Conservation (phyloP, 2,888 invertebrate genomes). For the Sphaerophoria taeniata region DNA sequence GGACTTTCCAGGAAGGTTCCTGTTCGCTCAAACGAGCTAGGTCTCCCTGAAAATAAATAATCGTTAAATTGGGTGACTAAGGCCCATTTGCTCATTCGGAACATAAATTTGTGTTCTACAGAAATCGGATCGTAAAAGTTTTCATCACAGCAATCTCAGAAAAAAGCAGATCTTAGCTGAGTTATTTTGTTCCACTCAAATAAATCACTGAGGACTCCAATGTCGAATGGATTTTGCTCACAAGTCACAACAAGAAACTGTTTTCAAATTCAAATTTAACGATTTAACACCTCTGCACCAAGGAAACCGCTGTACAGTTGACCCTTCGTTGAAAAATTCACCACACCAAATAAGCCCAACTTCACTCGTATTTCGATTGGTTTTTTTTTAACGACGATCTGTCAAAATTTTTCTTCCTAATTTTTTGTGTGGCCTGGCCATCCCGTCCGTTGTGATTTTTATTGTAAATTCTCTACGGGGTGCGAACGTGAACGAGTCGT, state of each 20-base stretch:
- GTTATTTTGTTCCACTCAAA: too few relatives aligned
- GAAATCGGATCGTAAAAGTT: too few relatives aligned
- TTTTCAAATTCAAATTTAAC: neutral
- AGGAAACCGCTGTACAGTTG: constrained; percentile 9
- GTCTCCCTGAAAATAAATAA: too few relatives aligned
- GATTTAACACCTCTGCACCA: neutral
- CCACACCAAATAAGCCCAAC: constrained; percentile 1
- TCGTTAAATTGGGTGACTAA: too few relatives aligned
- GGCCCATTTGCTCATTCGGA: too few relatives aligned
- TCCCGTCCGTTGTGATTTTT: constrained; percentile 7
- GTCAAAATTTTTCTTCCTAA: constrained; percentile 53
- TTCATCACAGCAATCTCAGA: too few relatives aligned
- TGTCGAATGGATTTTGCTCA: neutral
- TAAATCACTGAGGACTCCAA: too few relatives aligned
- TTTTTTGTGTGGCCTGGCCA: neutral
- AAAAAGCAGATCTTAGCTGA: too few relatives aligned
- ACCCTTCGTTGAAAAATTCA: neutral
- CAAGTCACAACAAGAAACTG: neutral
- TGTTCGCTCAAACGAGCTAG: too few relatives aligned
- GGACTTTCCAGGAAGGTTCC: too few relatives aligned
- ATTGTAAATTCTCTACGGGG: constrained; percentile 50
- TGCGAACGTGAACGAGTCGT: constrained; percentile 13
- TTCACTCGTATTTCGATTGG: constrained; percentile 11
- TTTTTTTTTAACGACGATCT: constrained; percentile 31
- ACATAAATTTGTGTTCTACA: too few relatives aligned